These are phyloP conservation scores for Panthera leo DNA, from an alignment of 2,113 vertebrate genomes.

Conservation along the genomic window DNA sequence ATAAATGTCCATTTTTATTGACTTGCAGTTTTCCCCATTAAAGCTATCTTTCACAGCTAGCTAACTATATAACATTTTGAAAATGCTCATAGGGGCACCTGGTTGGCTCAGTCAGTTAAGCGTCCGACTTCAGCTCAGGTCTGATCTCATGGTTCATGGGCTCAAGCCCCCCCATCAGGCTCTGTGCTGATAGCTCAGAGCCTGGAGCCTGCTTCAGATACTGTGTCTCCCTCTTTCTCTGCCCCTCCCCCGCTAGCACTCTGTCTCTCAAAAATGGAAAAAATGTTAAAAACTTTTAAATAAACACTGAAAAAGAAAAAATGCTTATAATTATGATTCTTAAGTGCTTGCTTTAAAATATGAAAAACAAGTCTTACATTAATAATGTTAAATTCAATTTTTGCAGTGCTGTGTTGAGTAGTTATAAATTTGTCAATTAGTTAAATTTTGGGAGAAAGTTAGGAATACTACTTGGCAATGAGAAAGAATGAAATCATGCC, in stretches of 20 bases:
- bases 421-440: slow-evolving; percentile 9
- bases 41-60: background rate
- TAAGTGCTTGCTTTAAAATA: background rate
- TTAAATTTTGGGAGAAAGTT: background rate
- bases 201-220: no score
- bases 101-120: no score
- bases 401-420: background rate
- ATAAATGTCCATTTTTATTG: background rate
- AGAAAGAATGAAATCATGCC: no score
- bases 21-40: background rate
- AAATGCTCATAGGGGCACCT: background rate
- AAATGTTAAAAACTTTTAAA: no score
- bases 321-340: background rate
- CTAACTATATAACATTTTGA: background rate
- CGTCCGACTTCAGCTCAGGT: no score
- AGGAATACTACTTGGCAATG: background rate
- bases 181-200: no score
- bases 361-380: background rate
- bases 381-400: slow-evolving; percentile 13
- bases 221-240: no score
- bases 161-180: no score
- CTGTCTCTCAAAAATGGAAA: no score
- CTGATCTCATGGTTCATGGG: no score
- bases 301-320: no score
- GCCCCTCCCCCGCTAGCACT: no score